Percentiles rank a stretch among this genome's conserved stretches.
These are phyloP conservation scores for Ciconia nigra DNA, from an alignment of 2,797 vertebrate genomes.

Conservation along the genomic window DNA sequence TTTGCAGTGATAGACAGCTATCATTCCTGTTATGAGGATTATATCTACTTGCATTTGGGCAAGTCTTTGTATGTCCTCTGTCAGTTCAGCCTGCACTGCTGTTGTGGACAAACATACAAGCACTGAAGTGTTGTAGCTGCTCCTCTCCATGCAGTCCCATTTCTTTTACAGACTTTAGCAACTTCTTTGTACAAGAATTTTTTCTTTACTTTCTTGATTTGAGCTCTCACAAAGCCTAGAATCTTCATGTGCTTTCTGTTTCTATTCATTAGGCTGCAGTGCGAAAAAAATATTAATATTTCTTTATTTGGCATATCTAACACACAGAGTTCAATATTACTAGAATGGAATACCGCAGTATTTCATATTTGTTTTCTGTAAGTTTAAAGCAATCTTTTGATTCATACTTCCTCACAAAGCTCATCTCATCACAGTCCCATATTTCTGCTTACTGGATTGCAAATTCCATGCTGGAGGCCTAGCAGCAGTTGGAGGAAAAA, in stretches of 20 bases:
- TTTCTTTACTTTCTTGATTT: not conserved
- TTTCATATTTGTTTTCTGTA: not conserved
- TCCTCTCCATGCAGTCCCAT: not conserved
- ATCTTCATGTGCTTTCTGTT: not conserved
- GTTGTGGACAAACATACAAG: not conserved
- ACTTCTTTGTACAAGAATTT: not conserved
- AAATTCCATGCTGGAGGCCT: not conserved
- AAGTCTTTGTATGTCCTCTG: not conserved
- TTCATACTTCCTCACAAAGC: not conserved
- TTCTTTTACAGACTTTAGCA: not conserved
- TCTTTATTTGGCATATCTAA: not conserved
- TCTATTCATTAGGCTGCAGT: not conserved
- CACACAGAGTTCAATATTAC: not conserved
- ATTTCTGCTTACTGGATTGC: not conserved
- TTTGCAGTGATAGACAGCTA: not conserved
- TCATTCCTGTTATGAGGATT: not conserved
- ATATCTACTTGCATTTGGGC: not conserved
- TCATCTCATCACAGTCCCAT: not conserved
- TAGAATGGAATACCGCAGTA: not conserved
- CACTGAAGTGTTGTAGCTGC: not conserved
- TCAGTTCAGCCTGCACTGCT: not conserved
- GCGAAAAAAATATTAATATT: not conserved
- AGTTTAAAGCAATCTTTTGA: not conserved
- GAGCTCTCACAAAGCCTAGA: not conserved
- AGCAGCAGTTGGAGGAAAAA: not conserved